Conservation (phyloP, 1,140 invertebrate genomes). For the Aphis craccivora region DNA sequence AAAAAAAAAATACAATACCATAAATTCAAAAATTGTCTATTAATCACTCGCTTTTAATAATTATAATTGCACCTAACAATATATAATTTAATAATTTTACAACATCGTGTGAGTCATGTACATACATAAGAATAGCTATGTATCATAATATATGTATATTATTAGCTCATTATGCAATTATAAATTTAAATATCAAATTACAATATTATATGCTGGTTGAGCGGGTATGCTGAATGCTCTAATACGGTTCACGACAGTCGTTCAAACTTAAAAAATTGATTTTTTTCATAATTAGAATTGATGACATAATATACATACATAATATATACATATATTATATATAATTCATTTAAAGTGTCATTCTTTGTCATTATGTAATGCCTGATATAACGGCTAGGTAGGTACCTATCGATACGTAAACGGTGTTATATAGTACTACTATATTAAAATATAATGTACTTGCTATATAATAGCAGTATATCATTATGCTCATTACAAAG, state of each 20-base stretch:
- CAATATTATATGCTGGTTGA: not conserved
- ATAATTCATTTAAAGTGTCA: not conserved
- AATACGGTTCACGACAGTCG: not conserved
- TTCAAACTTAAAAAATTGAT: conserved; percentile 3
- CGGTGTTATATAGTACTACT: not conserved
- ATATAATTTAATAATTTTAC: not conserved
- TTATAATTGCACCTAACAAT: too few relatives aligned
- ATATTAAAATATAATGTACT: too few relatives aligned
- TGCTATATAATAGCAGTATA: too few relatives aligned
- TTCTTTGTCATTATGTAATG: not conserved
- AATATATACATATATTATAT: not conserved
- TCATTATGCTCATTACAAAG: not conserved
- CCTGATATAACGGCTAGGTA: not conserved
- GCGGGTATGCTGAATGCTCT: not conserved
- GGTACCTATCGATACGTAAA: not conserved
- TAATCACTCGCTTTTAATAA: not conserved
- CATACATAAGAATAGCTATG: not conserved
- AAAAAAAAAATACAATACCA: not conserved
- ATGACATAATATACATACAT: conserved; percentile 6
- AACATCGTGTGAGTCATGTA: not conserved
- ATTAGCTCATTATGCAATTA: not conserved
- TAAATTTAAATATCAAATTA: conserved; percentile 4
- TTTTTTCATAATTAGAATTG: not conserved
- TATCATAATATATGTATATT: not conserved
- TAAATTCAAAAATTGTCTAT: not conserved